Conservation (phyloP, 1,140 invertebrate species). For the Drosophila prosaltans region DNA sequence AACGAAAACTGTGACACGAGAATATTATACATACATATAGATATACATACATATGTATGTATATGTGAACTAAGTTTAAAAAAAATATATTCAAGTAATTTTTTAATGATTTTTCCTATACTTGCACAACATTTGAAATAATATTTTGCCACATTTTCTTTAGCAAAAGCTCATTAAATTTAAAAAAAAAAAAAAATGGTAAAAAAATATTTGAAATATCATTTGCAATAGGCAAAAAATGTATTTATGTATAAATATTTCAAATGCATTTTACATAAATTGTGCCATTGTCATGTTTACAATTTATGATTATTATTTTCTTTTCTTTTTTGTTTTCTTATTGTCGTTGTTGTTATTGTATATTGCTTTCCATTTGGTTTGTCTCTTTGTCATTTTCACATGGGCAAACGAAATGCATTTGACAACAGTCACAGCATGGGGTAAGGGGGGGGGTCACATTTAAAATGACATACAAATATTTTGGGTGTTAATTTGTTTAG, state of each 20-base stretch:
- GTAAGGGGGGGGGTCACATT: conserved; percentile 48
- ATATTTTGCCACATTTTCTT: conserved; percentile 20
- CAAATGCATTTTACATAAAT: conserved; percentile 71
- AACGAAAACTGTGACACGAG: too few species aligned
- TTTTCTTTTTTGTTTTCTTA: conserved; percentile 20
- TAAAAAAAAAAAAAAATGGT: conserved; percentile 4
- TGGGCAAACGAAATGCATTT: conserved; percentile 19
- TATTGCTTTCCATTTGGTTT: conserved; percentile 9
- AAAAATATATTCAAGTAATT: too few species aligned
- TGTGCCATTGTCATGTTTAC: conserved; percentile 67
- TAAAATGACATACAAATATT: conserved; percentile 70
- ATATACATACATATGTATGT: too few species aligned
- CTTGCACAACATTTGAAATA: conserved; percentile 30
- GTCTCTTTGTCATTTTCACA: conserved; percentile 15
- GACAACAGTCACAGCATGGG: conserved; percentile 16
- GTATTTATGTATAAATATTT: conserved; percentile 47
- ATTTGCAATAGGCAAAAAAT: conserved; percentile 41
- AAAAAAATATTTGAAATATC: conserved; percentile 52
- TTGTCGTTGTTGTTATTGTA: background rate
- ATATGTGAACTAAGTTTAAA: too few species aligned
- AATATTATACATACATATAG: too few species aligned
- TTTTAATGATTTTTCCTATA: background rate
- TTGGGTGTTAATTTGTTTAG: conserved; percentile 63
- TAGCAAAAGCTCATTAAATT: conserved; percentile 36
- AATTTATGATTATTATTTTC: conserved; percentile 30